Base-by-base conservation (phyloP, 2,797 vertebrate species). In the Ispidina lecontei region DNA sequence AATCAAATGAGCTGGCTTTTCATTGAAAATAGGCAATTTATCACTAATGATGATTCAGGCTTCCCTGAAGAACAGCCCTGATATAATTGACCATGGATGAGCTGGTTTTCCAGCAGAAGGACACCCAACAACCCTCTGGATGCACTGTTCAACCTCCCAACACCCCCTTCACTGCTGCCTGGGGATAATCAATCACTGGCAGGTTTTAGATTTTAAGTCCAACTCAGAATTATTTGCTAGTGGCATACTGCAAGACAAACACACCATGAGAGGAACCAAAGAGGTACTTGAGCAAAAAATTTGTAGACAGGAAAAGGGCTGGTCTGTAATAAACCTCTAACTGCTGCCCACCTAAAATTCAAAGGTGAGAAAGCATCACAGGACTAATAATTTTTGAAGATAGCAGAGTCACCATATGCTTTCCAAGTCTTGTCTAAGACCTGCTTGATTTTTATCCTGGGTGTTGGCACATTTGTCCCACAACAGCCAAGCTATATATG, bases 1-100 rank as follows among this genome's bases (percentile, higher is more conserved):
- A 89, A 68, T 82, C 90, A 94, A 87, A 92, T 64, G 21, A 69
- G 21, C 3, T 93, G 73, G 93, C 77, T 86, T 92, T 33, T 70
- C 67, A 75, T 25, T 79, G 31, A 47, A 65, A 94, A 92, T 1
- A 84, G 72, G 51, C 9, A 82, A 49, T 83, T 67, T 22, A 58
- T 20, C 55, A 64, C 65, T 64, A 52, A 46, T 3, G 74, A 44
- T 58, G 81, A 79, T 43, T 89, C 79, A 94, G 46, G 63, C 44
- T 87, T 81, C 62, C 63, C 14, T 41, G 9, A 89, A 90, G 91
- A 62, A 90, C 79, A 96, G 72, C 7, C 88, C 23, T 17, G 25
- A 64, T 74, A 46, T 33, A 78, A 63, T 0, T 68, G 68, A 65
- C 63, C 37, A 47, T 15, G 62, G 94, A 47, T 5, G 43, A 3